phyloP scores from a whole-genome alignment of 1,140 invertebrate genomes.

The Acromyrmex echinatior region DNA sequence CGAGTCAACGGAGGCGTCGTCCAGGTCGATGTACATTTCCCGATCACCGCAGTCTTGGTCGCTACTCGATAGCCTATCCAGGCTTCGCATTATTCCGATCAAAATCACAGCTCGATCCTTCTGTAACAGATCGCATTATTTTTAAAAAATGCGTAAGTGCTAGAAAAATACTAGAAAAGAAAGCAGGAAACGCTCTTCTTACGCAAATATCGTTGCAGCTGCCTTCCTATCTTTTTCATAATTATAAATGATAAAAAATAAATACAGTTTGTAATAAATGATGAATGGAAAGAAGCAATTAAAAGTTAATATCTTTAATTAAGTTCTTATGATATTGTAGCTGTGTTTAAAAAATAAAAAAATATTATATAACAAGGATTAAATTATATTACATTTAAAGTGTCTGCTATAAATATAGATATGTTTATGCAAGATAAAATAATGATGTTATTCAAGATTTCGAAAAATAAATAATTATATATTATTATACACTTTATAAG shows the following conservation, averaged over 20 bases:
- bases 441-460: background rate
- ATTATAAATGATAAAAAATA: background rate
- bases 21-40: conserved; percentile 87
- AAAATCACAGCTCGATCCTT: conserved; percentile 57
- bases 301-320: background rate
- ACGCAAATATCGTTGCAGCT: background rate
- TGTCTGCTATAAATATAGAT: background rate
- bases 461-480: background rate
- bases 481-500: background rate
- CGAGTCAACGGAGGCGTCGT: conserved; percentile 86
- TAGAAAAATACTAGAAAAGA: background rate
- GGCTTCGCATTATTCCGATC: conserved; percentile 85
- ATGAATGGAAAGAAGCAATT: background rate
- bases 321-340: background rate
- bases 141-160: conserved; percentile 10
- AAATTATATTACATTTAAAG: conserved; percentile 10
- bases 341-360: background rate
- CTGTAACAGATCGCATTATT: conserved; percentile 60
- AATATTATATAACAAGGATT: conserved; percentile 6
- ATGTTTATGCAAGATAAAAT: conserved; percentile 12
- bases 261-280: background rate
- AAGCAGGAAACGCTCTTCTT: background rate
- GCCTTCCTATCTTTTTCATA: background rate
- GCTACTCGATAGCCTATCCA: conserved; percentile 85
- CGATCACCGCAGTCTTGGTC: conserved; percentile 86